Evolutionary conservation across 2,113 vertebrate species (phyloP).

Genomic region (Colinus virginianus): DNA sequence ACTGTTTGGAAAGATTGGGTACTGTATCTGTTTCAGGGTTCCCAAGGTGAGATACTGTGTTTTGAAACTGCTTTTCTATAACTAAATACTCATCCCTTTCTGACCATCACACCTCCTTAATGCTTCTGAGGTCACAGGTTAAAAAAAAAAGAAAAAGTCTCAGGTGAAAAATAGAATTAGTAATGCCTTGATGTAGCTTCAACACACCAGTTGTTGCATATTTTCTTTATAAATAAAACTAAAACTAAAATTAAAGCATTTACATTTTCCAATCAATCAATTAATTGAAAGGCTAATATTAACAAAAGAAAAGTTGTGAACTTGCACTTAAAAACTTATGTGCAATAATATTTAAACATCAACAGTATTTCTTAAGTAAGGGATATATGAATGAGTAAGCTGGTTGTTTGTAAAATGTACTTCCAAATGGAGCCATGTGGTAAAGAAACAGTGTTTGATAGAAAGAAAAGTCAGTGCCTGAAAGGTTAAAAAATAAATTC

Average conservation of each 20-base stretch:
- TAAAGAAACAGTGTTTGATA: slow-evolving; percentile 13
- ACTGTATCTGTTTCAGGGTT: neutral
- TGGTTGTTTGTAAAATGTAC: slow-evolving; percentile 8
- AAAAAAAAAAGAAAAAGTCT: neutral
- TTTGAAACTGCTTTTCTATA: neutral
- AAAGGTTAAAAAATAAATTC: neutral
- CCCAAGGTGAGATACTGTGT: neutral
- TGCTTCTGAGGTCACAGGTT: neutral
- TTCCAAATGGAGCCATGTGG: neutral
- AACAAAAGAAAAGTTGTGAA: neutral
- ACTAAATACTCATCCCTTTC: neutral
- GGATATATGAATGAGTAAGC: neutral
- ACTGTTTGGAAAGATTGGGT: neutral
- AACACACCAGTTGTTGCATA: neutral
- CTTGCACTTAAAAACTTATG: neutral
- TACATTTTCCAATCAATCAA: neutral
- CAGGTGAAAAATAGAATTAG: neutral
- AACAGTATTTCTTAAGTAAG: neutral
- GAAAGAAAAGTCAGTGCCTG: slow-evolving; percentile 12
- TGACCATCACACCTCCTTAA: neutral
- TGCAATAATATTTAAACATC: neutral
- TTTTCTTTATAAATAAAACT: neutral
- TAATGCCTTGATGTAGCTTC: neutral
- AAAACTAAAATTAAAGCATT: neutral
- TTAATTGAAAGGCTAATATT: neutral